phyloP scores from a whole-genome alignment of 1,140 invertebrate species.

The Meloidogyne floridensis region DNA sequence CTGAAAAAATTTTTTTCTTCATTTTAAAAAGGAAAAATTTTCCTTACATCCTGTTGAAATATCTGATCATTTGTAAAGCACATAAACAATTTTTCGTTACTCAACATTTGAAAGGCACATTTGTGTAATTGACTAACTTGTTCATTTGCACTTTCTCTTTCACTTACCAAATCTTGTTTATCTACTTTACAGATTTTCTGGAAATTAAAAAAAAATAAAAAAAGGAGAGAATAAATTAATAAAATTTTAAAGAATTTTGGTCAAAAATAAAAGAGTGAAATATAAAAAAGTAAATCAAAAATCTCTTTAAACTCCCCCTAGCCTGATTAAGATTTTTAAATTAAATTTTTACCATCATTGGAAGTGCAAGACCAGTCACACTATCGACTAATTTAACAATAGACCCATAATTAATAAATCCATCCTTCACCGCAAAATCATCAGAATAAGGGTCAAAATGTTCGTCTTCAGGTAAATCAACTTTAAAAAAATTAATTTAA shows the following conservation, averaged over 20 bases:
- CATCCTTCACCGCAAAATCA: constrained; percentile 95
- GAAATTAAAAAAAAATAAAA: constrained; percentile 11
- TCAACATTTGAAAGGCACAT: constrained; percentile 98
- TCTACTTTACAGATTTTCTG: constrained; percentile 94
- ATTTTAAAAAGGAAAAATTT: background rate
- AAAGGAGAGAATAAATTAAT: background rate
- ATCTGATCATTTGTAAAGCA: constrained; percentile 97
- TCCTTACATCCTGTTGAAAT: constrained; percentile 86
- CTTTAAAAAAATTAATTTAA: constrained; percentile 17
- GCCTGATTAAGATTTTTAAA: background rate
- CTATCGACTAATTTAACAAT: constrained; percentile 98
- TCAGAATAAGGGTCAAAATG: constrained; percentile 76
- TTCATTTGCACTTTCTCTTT: constrained; percentile 77
- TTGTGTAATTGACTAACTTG: constrained; percentile 95
- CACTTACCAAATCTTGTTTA: constrained; percentile 84
- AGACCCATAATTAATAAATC: constrained; percentile 97
- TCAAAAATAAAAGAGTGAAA: too few relatives aligned
- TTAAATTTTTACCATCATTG: constrained; percentile 73
- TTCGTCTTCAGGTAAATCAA: constrained; percentile 19
- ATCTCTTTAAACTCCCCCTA: too few relatives aligned
- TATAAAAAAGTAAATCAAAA: too few relatives aligned
- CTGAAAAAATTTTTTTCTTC: background rate
- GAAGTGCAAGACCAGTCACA: constrained; percentile 96
- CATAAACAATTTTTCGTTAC: constrained; percentile 96
- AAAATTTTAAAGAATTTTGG: too few relatives aligned